Evolutionary conservation across 2,797 vertebrate species (phyloP).

Genomic region (Numenius phaeopus): DNA sequence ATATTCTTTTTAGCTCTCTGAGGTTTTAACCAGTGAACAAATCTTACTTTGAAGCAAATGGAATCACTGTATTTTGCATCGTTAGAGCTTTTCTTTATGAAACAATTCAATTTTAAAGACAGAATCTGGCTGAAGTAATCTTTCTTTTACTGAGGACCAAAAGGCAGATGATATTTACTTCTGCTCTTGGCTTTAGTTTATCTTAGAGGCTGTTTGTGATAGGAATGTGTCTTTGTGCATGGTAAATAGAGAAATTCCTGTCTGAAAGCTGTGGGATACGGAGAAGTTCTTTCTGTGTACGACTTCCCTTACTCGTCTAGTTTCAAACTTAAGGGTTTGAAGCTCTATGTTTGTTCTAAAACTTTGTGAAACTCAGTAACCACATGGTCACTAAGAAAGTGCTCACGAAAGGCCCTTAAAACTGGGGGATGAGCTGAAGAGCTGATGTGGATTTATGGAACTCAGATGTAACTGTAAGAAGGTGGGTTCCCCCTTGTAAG

Average conservation of each 20-base stretch:
- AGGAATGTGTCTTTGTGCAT: not conserved
- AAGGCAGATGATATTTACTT: conserved; percentile 18
- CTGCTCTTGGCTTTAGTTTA: conserved; percentile 30
- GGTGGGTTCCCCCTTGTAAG: not conserved
- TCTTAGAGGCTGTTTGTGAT: conserved; percentile 26
- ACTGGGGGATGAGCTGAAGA: not conserved
- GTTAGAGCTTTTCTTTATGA: not conserved
- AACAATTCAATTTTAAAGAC: not conserved
- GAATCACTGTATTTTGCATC: not conserved
- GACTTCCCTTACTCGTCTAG: not conserved
- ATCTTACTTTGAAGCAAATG: not conserved
- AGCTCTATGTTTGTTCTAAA: not conserved
- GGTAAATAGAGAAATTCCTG: conserved; percentile 7
- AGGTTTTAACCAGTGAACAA: not conserved
- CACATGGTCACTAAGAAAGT: not conserved
- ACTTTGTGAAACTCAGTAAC: not conserved
- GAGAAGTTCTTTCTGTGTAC: not conserved
- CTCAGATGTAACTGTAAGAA: not conserved
- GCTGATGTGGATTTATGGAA: not conserved
- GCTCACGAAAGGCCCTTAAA: not conserved
- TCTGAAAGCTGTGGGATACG: not conserved
- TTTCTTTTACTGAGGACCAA: not conserved
- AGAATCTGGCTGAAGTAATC: not conserved
- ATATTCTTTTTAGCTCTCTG: not conserved
- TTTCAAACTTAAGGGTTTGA: not conserved